A percentile compares a stretch with the other conserved stretches of the same genome.
Evolutionary conservation across 1,140 invertebrate genomes (phyloP).

Genomic region (Drosophila seguyi): DNA sequence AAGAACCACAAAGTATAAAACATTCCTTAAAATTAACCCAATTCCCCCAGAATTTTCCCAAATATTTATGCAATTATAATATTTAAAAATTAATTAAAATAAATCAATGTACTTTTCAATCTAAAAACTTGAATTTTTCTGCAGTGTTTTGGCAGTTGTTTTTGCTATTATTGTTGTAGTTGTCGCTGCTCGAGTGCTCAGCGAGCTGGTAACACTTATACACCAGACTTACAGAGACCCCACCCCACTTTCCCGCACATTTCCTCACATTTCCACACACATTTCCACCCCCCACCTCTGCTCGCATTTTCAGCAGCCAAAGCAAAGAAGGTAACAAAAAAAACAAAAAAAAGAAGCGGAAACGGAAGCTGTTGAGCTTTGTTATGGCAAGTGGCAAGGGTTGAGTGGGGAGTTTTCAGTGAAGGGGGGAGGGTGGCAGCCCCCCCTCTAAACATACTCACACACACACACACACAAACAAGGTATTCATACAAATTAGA

Average conservation of each 20-base stretch:
- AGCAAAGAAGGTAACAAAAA: constrained; percentile 3
- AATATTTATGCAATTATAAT: neutral
- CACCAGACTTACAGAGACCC: constrained; percentile 26
- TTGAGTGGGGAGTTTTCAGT: constrained; percentile 1
- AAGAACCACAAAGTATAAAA: too few relatives aligned
- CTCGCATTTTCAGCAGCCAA: neutral
- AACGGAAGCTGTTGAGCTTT: constrained; percentile 77
- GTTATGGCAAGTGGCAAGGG: constrained; percentile 39
- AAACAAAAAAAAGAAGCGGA: constrained; percentile 47
- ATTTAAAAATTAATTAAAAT: too few relatives aligned
- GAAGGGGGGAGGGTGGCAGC: neutral
- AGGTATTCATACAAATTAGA: constrained; percentile 71
- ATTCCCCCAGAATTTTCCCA: neutral
- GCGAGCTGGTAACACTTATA: constrained; percentile 62
- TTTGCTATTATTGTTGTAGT: constrained; percentile 22
- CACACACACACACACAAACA: constrained; percentile 49
- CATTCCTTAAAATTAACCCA: neutral
- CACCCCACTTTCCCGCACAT: neutral
- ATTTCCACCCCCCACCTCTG: neutral
- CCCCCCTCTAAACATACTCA: constrained; percentile 13
- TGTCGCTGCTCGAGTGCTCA: constrained; percentile 61
- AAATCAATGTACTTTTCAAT: neutral
- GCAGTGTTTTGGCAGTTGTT: constrained; percentile 14
- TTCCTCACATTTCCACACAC: neutral
- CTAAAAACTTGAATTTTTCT: neutral